These are phyloP conservation scores for Crossaster papposus DNA, from an alignment of 53 echinoderm and acorn worm genomes.

Conservation along the genomic window DNA sequence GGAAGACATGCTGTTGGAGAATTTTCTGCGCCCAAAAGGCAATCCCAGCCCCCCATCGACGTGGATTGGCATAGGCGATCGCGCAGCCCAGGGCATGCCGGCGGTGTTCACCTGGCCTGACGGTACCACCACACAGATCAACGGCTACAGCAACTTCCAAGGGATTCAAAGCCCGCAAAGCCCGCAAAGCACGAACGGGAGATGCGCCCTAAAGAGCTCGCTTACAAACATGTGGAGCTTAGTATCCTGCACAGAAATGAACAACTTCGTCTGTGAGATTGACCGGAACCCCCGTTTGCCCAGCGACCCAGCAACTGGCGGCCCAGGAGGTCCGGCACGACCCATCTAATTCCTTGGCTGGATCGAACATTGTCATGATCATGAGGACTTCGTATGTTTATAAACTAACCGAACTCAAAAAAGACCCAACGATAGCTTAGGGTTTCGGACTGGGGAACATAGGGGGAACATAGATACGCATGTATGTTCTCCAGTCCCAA, in stretches of 20 bases:
- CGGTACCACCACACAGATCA: slow-evolving; percentile 10
- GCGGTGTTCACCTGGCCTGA: slow-evolving; percentile 31
- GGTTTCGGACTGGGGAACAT: no score
- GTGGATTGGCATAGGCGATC: slow-evolving; percentile 32
- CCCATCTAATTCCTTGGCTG: not conserved
- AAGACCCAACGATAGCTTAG: not conserved
- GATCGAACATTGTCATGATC: not conserved
- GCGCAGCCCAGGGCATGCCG: not conserved
- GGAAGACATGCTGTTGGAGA: slow-evolving; percentile 42
- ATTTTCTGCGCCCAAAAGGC: slow-evolving; percentile 52
- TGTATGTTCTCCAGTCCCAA: no score
- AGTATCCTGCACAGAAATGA: slow-evolving; percentile 1
- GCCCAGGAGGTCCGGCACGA: not conserved
- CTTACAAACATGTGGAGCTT: slow-evolving; percentile 24
- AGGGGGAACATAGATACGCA: no score
- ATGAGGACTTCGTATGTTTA: not conserved
- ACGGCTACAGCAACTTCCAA: slow-evolving; percentile 37
- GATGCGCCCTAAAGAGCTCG: slow-evolving; percentile 22
- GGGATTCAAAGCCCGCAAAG: no score
- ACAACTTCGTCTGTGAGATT: slow-evolving; percentile 48
- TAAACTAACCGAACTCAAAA: not conserved
- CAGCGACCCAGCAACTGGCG: not conserved
- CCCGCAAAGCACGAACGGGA: slow-evolving; percentile 28
- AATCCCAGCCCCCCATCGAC: slow-evolving; percentile 19
- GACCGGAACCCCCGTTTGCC: not conserved